Evolutionary conservation across 2,113 vertebrate species (phyloP).

Genomic region (Mirza zaza): DNA sequence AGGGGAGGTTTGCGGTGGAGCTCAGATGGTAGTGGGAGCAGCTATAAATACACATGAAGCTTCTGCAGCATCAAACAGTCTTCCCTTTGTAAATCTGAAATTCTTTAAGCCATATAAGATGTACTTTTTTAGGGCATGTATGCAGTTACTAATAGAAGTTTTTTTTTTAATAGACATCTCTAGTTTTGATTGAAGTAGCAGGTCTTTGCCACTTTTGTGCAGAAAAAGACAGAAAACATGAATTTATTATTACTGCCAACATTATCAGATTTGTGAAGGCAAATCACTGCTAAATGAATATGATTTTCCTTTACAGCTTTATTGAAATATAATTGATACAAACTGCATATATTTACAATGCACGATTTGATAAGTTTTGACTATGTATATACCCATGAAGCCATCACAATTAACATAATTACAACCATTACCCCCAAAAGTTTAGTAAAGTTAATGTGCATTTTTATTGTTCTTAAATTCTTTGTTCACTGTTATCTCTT

Average conservation of each 20-base stretch:
- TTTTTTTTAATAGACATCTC: not conserved
- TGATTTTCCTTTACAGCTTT: slow-evolving; percentile 6
- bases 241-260: not conserved
- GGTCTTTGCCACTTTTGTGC: not conserved
- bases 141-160: not conserved
- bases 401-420: not conserved
- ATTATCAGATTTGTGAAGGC: slow-evolving; percentile 1
- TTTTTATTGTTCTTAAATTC: slow-evolving; percentile 37
- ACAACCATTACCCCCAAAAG: not conserved
- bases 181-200: not conserved
- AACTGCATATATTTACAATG: not conserved
- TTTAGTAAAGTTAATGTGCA: not conserved
- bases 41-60: too few species aligned
- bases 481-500: slow-evolving; percentile 6
- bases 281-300: slow-evolving; percentile 2
- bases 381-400: not conserved
- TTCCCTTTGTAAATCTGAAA: not conserved
- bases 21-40: too few species aligned
- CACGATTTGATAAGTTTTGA: not conserved
- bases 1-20: too few species aligned
- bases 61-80: not conserved
- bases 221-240: slow-evolving; percentile 28
- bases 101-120: not conserved
- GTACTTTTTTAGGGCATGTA: not conserved
- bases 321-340: not conserved